Percentiles rank a stretch among this genome's conserved stretches.
Conservation (phyloP, 1,140 invertebrate genomes). For the Psix sp. region DNA sequence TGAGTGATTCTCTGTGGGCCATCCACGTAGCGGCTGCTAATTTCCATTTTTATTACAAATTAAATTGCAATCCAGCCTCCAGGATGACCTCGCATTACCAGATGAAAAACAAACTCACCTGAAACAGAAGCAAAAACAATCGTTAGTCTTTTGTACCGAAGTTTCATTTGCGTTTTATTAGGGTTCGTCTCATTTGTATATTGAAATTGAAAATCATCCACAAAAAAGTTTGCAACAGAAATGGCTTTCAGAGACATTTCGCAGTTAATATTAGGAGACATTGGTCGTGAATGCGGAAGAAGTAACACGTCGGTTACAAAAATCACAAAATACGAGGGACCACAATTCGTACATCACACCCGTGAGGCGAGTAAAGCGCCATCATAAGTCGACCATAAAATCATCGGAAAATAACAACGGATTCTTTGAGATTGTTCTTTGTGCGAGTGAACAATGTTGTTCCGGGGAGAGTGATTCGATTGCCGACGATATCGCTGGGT, state of each 20-base stretch:
- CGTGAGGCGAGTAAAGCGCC: conserved; percentile 46
- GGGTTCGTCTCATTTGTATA: too few species aligned
- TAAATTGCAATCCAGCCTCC: conserved; percentile 65
- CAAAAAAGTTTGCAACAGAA: too few species aligned
- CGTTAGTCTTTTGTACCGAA: too few species aligned
- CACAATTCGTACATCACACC: conserved; percentile 49
- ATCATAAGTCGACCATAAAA: conserved; percentile 54
- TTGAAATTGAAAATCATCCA: too few species aligned
- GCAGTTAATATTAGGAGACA: too few species aligned
- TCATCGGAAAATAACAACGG: conserved; percentile 53
- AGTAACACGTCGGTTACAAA: too few species aligned
- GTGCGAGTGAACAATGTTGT: not conserved
- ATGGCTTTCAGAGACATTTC: too few species aligned
- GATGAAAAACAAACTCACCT: conserved; percentile 67
- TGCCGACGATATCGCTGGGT: too few species aligned
- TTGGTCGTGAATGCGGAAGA: too few species aligned
- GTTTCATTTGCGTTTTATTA: too few species aligned
- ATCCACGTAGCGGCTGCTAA: conserved; percentile 67
- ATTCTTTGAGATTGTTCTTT: conserved; percentile 34
- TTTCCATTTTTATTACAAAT: conserved; percentile 75
- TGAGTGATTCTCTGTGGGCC: conserved; percentile 65
- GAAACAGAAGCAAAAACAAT: conserved; percentile 64
- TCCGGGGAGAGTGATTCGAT: too few species aligned
- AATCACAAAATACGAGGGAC: conserved; percentile 50
- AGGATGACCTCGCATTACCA: conserved; percentile 21